Conservation (phyloP, 2,113 vertebrate species). For the Heptranchias perlo region DNA sequence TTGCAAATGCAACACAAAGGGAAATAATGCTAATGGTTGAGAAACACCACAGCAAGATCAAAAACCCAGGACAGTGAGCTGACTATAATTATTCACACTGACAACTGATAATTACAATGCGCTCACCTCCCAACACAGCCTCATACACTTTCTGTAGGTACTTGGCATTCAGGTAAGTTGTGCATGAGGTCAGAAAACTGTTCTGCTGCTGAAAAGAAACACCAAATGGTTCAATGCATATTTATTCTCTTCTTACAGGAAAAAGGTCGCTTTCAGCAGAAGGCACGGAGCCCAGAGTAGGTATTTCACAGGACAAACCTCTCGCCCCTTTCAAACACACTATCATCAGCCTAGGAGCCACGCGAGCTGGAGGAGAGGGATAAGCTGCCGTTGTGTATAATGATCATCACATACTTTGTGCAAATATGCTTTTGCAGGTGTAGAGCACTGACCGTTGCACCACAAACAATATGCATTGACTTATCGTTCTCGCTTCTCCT, state of each 20-base stretch:
- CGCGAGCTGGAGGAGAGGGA: not conserved
- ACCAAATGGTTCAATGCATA: not conserved
- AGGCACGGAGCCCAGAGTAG: not conserved
- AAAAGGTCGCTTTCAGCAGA: not conserved
- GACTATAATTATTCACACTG: conserved; percentile 1
- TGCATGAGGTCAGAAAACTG: not conserved
- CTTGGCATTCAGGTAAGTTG: not conserved
- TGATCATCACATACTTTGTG: not conserved
- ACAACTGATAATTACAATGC: not conserved
- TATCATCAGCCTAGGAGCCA: not conserved
- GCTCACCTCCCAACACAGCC: not conserved
- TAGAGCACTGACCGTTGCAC: not conserved
- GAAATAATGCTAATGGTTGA: not conserved
- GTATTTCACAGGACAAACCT: not conserved
- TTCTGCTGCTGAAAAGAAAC: not conserved
- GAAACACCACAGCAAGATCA: not conserved
- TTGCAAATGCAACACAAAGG: not conserved
- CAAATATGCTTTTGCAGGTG: not conserved
- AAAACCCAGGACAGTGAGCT: not conserved
- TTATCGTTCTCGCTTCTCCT: not conserved
- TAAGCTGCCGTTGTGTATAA: not conserved
- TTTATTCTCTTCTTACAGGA: not conserved
- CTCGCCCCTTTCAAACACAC: not conserved
- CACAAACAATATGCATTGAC: not conserved
- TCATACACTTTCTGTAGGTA: conserved; percentile 10